Conservation (phyloP, 2,797 vertebrate genomes). For the Micromesistius poutassou region DNA sequence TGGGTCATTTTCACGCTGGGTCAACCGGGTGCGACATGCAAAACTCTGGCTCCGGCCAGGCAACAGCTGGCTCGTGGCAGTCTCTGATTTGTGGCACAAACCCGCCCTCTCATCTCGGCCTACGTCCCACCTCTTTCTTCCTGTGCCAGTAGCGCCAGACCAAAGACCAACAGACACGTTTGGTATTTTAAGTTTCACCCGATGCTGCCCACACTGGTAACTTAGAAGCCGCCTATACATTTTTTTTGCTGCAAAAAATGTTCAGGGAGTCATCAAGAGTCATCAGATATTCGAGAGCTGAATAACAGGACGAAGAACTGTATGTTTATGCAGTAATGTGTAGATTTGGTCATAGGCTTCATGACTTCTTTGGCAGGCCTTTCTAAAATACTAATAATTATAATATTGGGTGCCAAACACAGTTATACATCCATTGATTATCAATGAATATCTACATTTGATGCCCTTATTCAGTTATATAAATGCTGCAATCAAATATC, state of each 20-base stretch:
- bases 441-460: not conserved
- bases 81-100: slow-evolving; percentile 21
- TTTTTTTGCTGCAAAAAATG: too few relatives aligned
- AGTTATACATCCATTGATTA: not conserved
- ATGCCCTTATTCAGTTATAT: too few relatives aligned
- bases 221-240: not conserved
- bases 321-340: too few relatives aligned
- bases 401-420: not conserved
- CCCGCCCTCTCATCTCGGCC: slow-evolving; percentile 23
- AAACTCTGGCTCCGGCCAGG: not conserved
- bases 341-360: not conserved
- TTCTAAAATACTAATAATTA: too few relatives aligned
- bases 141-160: slow-evolving; percentile 44
- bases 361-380: too few relatives aligned
- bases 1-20: too few relatives aligned
- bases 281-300: too few relatives aligned
- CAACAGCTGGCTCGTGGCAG: slow-evolving; percentile 18
- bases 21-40: not conserved
- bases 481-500: too few relatives aligned
- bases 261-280: too few relatives aligned
- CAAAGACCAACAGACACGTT: slow-evolving; percentile 46
- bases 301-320: too few relatives aligned
- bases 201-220: slow-evolving; percentile 9
- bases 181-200: slow-evolving; percentile 38
- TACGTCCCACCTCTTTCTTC: slow-evolving; percentile 21